Conservation (phyloP, 2,888 invertebrate species). For the Nemotelus nigrinus region DNA sequence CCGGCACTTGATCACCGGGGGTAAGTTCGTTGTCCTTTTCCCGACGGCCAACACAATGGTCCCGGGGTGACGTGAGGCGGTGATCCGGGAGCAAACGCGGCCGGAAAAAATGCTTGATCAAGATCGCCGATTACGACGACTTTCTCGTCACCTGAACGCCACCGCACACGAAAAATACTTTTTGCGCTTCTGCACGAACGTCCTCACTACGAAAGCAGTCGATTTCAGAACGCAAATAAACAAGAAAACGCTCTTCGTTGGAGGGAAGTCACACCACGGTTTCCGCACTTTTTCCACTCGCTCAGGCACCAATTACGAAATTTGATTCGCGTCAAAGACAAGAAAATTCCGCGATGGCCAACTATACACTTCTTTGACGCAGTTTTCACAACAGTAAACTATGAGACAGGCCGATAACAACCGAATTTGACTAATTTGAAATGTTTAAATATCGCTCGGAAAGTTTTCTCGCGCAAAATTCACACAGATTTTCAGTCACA, state of each 20-base stretch:
- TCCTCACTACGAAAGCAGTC: background rate
- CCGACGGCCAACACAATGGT: background rate
- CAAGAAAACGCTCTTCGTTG: slow-evolving; percentile 42
- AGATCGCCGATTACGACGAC: background rate
- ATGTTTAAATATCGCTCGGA: slow-evolving; percentile 28
- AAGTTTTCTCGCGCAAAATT: slow-evolving; percentile 53
- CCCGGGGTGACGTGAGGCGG: slow-evolving; percentile 29
- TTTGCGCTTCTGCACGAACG: background rate
- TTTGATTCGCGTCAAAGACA: slow-evolving; percentile 35
- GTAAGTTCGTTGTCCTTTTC: slow-evolving; percentile 43
- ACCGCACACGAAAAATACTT: background rate
- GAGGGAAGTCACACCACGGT: slow-evolving; percentile 46
- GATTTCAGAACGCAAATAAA: slow-evolving; percentile 33
- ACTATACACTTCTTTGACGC: slow-evolving; percentile 50
- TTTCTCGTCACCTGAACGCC: background rate
- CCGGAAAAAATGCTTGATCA: slow-evolving; percentile 4
- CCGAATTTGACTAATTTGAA: background rate
- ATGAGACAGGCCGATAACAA: slow-evolving; percentile 45
- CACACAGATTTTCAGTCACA: slow-evolving; percentile 49
- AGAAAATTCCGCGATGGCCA: slow-evolving; percentile 51
- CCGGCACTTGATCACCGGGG: slow-evolving; percentile 30
- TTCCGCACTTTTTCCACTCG: slow-evolving; percentile 39
- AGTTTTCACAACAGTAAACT: slow-evolving; percentile 48
- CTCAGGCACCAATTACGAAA: slow-evolving; percentile 47
- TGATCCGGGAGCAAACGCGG: slow-evolving; percentile 5